These are phyloP conservation scores for Dreissena polymorpha DNA, from an alignment of 1,140 invertebrate genomes.

Conservation along the genomic window DNA sequence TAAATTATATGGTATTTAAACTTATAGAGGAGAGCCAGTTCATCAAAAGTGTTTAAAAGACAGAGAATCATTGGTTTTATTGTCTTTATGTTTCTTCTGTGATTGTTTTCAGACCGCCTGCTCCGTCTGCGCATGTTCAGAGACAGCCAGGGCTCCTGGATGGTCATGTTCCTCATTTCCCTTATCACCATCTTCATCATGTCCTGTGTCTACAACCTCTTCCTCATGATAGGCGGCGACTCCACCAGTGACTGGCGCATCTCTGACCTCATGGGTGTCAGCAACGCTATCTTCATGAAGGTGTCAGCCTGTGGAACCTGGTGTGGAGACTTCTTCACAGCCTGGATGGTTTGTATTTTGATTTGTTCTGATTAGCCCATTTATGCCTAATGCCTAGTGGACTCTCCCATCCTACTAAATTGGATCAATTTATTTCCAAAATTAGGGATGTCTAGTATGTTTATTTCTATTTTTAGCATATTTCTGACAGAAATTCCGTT, in stretches of 20 bases:
- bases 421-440: too few species aligned
- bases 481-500: too few species aligned
- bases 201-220: conserved; percentile 81
- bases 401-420: too few species aligned
- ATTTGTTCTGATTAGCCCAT: too few species aligned
- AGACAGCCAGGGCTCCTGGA: conserved; percentile 83
- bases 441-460: too few species aligned
- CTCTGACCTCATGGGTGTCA: conserved; percentile 76
- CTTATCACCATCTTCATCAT: conserved; percentile 82
- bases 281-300: conserved; percentile 81
- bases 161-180: conserved; percentile 82
- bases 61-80: too few species aligned
- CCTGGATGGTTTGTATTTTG: conserved; percentile 79
- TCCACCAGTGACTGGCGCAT: conserved; percentile 76
- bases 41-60: too few species aligned
- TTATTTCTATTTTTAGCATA: too few species aligned
- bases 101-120: conserved; percentile 76
- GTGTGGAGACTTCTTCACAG: conserved; percentile 83
- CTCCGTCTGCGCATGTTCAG: conserved; percentile 82
- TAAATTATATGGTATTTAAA: too few species aligned
- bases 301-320: conserved; percentile 83
- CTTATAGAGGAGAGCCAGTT: too few species aligned
- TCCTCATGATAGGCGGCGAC: conserved; percentile 79
- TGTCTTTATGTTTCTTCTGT: too few species aligned
- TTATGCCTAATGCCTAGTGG: too few species aligned